A percentile compares a stretch with the other conserved stretches of the same genome.
These are phyloP conservation scores for Eristalis pertinax DNA, from an alignment of 2,888 invertebrate genomes.

Conservation along the genomic window DNA sequence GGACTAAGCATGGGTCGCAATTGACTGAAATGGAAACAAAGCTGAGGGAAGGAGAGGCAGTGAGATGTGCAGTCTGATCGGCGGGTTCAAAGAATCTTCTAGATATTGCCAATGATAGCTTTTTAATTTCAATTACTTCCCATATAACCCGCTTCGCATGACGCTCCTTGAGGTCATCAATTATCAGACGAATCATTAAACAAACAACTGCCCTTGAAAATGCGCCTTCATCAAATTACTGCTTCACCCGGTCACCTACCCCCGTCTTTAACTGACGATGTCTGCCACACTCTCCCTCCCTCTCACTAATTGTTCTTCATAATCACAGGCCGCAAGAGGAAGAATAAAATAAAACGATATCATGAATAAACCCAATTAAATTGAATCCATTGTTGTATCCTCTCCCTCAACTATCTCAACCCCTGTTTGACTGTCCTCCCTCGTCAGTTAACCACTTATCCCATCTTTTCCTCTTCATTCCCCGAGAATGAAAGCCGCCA, in stretches of 20 bases:
- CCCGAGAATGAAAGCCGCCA: slow-evolving; percentile 1
- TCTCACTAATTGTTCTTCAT: not conserved
- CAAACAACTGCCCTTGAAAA: not conserved
- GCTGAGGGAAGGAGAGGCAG: too few species aligned
- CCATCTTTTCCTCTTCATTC: slow-evolving; percentile 16
- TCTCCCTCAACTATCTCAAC: not conserved
- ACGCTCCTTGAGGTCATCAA: not conserved
- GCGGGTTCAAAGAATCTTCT: too few species aligned
- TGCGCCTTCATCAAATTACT: not conserved
- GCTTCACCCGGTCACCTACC: not conserved
- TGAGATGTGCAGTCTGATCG: too few species aligned
- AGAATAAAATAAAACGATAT: slow-evolving; percentile 23
- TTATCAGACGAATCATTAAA: not conserved
- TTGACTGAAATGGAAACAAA: too few species aligned
- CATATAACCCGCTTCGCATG: too few species aligned
- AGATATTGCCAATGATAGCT: too few species aligned
- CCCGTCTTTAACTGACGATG: not conserved
- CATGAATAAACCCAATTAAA: slow-evolving; percentile 68
- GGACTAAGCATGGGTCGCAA: too few species aligned
- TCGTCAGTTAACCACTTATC: slow-evolving; percentile 46
- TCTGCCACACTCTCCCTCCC: not conserved
- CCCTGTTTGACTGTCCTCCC: not conserved
- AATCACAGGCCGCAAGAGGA: not conserved
- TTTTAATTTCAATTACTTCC: too few species aligned
- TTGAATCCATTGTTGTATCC: slow-evolving; percentile 53